Evolutionary conservation across 2,797 vertebrate genomes (phyloP).

Genomic region (Alcedo atthis): DNA sequence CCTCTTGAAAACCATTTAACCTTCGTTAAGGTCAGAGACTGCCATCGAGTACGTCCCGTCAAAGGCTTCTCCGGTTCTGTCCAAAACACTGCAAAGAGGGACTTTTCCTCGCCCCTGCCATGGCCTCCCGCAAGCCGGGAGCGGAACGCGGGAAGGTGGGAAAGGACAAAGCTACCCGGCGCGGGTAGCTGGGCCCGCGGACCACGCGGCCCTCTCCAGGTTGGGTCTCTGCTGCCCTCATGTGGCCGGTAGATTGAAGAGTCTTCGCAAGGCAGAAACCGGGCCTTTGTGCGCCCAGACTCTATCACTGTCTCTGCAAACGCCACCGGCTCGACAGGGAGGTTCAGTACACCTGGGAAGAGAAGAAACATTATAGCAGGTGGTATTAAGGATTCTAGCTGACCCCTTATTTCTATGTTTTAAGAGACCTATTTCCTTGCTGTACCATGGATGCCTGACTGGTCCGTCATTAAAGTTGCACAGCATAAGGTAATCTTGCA

Average conservation of each 20-base stretch:
- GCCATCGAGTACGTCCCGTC: too few species aligned
- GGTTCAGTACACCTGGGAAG: neutral
- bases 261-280: neutral
- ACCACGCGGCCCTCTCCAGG: accelerated
- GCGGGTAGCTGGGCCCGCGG: accelerated
- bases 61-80: neutral
- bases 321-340: accelerated
- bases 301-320: neutral
- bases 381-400: neutral
- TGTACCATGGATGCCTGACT: neutral
- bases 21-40: neutral
- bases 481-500: neutral
- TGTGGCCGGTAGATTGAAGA: neutral
- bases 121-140: neutral
- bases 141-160: neutral
- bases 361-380: neutral
- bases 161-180: neutral
- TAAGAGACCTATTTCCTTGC: neutral
- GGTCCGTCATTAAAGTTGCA: neutral
- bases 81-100: neutral
- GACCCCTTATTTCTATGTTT: neutral
- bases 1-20: neutral
- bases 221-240: neutral
- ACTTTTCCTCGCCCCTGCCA: neutral
- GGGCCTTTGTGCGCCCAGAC: accelerated